Conservation (phyloP, 1,140 invertebrate species). For the Penaeus indicus region DNA sequence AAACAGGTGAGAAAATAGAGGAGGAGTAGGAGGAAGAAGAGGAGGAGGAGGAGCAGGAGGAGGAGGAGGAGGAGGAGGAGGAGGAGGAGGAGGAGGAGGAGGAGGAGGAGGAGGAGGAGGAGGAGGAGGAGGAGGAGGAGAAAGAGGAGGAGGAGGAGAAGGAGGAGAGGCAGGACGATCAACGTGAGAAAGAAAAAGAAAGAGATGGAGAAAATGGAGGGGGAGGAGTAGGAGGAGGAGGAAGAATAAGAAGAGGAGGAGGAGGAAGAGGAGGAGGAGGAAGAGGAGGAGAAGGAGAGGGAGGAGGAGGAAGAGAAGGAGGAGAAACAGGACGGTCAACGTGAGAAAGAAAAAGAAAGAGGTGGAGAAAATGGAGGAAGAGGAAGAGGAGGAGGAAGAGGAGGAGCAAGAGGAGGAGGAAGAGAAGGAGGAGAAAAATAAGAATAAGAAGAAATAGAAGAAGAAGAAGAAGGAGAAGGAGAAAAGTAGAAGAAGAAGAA, state of each 20-base stretch:
- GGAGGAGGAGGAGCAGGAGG: background rate
- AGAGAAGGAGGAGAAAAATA: too few species aligned
- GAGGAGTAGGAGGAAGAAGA: background rate
- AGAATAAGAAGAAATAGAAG: too few species aligned
- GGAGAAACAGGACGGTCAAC: too few species aligned
- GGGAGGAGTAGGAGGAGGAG: constrained; percentile 14
- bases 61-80: background rate
- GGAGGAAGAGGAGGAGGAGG: background rate
- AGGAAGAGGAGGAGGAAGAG: too few species aligned
- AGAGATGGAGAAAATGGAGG: constrained; percentile 23
- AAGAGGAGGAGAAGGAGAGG: too few species aligned
- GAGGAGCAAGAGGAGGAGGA: too few species aligned
- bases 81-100: background rate
- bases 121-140: constrained; percentile 15
- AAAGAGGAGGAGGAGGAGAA: background rate
- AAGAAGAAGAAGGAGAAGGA: too few species aligned
- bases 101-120: background rate
- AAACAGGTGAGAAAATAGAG: background rate
- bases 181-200: background rate
- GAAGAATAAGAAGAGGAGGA: background rate
- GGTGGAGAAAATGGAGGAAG: too few species aligned
- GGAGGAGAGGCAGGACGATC: background rate
- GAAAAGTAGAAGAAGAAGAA: too few species aligned
- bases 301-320: too few species aligned
- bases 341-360: too few species aligned